These are phyloP conservation scores for Nemopilema nomurai DNA, from an alignment of 30 jellyfish, hydroid and myxozoan species.

Conservation along the genomic window DNA sequence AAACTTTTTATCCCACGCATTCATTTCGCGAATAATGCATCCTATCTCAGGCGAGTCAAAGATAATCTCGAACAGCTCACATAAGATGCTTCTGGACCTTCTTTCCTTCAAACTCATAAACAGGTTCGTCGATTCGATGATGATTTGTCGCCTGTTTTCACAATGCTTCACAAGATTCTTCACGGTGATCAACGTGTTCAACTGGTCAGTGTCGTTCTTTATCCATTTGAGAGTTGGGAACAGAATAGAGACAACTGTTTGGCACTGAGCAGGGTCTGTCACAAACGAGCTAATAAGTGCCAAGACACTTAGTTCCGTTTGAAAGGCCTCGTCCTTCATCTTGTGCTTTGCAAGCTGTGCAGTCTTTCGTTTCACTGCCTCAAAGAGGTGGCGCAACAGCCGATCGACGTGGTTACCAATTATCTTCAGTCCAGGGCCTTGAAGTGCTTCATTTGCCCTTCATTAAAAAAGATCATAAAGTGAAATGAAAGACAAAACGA, in stretches of 20 bases:
- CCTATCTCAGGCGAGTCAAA: not conserved
- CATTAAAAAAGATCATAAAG: not conserved
- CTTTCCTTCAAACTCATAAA: slow-evolving; percentile 47
- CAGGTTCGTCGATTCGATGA: slow-evolving; percentile 42
- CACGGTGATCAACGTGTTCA: slow-evolving; percentile 52
- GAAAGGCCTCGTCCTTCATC: slow-evolving; percentile 15
- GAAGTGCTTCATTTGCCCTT: not conserved
- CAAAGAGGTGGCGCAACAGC: slow-evolving; percentile 52
- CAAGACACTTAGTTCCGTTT: slow-evolving; percentile 63
- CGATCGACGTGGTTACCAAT: slow-evolving; percentile 28
- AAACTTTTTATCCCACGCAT: slow-evolving; percentile 83
- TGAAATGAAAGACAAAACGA: too few species aligned
- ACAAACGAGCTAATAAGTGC: slow-evolving; percentile 77
- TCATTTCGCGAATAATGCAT: slow-evolving; percentile 48
- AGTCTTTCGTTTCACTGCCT: slow-evolving; percentile 31
- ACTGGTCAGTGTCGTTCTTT: slow-evolving; percentile 46
- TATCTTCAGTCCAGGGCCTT: not conserved
- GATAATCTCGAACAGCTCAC: slow-evolving; percentile 56
- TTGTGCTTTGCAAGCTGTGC: not conserved
- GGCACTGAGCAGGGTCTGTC: slow-evolving; percentile 66
- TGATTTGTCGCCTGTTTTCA: slow-evolving; percentile 3
- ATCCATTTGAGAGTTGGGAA: slow-evolving; percentile 66
- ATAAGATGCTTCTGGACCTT: slow-evolving; percentile 59
- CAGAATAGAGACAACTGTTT: slow-evolving; percentile 54
- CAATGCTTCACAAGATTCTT: slow-evolving; percentile 47